These are phyloP conservation scores for Caiman crocodilus DNA, from an alignment of 2,797 vertebrate species.

Conservation along the genomic window DNA sequence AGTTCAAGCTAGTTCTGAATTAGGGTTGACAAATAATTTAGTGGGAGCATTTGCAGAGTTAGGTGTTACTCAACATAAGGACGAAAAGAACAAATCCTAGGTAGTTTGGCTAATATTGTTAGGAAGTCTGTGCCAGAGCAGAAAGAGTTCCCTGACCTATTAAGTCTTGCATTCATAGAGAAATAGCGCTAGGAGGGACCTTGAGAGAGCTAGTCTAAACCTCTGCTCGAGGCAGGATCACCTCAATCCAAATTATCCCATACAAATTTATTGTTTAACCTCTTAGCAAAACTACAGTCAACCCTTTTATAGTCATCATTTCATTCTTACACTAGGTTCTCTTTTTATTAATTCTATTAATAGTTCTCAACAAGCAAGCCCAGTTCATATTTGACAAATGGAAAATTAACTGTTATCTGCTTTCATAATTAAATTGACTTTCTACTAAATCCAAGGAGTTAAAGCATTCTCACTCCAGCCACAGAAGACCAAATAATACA, in stretches of 20 bases:
- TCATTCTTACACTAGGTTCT: not conserved
- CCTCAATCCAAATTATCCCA: too few species aligned
- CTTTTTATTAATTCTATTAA: not conserved
- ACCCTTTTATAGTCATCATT: too few species aligned
- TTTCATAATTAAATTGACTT: not conserved
- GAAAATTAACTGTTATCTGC: constrained; percentile 1
- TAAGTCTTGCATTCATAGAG: not conserved
- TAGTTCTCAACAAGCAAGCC: not conserved
- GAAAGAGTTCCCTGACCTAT: not conserved
- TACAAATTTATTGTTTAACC: too few species aligned
- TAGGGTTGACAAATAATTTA: not conserved
- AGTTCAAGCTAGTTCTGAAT: not conserved
- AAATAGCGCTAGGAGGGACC: too few species aligned
- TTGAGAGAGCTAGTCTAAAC: too few species aligned
- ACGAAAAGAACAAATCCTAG: not conserved
- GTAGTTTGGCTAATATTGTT: not conserved
- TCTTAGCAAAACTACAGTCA: too few species aligned
- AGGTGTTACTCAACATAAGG: not conserved
- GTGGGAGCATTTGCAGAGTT: not conserved
- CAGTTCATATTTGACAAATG: not conserved
- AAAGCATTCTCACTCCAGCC: not conserved
- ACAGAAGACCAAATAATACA: not conserved
- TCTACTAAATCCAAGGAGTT: not conserved
- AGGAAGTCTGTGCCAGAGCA: not conserved
- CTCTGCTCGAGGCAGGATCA: too few species aligned